Evolutionary conservation across 2,888 invertebrate genomes (phyloP), one percentile per base, ranked within the genome.

Genomic region (Encarsia formosa): DNA sequence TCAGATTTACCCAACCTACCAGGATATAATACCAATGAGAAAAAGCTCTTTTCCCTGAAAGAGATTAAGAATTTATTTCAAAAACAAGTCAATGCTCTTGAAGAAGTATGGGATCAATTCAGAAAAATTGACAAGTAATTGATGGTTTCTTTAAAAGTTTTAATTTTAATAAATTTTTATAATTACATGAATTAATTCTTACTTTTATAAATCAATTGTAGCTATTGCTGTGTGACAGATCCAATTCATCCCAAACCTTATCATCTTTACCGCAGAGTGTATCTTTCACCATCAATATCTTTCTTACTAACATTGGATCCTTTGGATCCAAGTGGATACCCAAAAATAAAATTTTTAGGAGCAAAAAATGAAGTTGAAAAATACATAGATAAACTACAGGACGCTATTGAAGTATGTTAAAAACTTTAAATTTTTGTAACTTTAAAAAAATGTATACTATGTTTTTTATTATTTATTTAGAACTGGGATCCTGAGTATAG

Each of bases 141-240:
- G 20, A 8, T 23, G 26, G 13, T 37, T 35, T 34, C 5, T n/a
- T 37, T 11, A 44, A 29, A 35, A 34, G 22, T 37, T n/a, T 20
- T n/a, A n/a, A 32, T 22, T 9, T 24, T 34, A 15, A 34, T 5
- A 34, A 34, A 5, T n/a, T 13, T n/a, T 34, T 13, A 34, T 34
- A 15, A 34, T 9, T 15, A 11, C 8, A 34, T 5, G 5, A 34
- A 11, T 34, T 34, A n/a, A 34, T n/a, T 34, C 5, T n/a, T 13
- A 15, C 15, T 9, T n/a, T n/a, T n/a, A n/a, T n/a, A 15, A 32
- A 13, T 39, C 8, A 37, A 37, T n/a, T 22, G 3, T 39, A 73
- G 73, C 29, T 61, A 65, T n/a, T 73, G 71, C 35, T 67, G 66
- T 59, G 62, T 74, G n/a, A 55, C 67, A 16, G 73, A 73, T 59